Percentiles rank a stretch among this genome's conserved stretches.
phyloP scores from a whole-genome alignment of 2,797 vertebrate species.

The Ammospiza maritima region DNA sequence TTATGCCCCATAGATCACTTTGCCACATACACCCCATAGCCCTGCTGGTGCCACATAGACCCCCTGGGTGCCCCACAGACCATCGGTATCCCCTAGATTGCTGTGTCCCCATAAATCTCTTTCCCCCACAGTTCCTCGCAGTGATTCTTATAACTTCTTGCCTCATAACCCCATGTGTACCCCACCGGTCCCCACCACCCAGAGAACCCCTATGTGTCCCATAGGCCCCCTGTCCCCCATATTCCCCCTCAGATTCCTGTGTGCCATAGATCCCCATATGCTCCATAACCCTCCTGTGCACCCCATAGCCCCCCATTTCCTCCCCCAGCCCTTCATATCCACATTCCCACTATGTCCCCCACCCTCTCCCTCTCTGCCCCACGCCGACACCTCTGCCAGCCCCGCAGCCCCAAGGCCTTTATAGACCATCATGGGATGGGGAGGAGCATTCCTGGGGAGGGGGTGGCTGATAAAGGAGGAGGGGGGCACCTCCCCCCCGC shows the following conservation, averaged over 20 bases:
- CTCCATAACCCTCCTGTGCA: not conserved
- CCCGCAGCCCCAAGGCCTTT: not conserved
- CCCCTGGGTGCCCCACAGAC: not conserved
- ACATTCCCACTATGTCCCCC: not conserved
- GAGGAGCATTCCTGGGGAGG: slow-evolving; percentile 20
- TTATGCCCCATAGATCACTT: not conserved
- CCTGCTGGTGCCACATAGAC: not conserved
- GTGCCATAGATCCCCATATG: not conserved
- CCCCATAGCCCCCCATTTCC: not conserved
- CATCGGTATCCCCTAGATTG: not conserved
- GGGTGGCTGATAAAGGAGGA: not conserved
- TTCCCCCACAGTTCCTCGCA: not conserved
- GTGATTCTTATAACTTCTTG: not conserved
- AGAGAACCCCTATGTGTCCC: not conserved
- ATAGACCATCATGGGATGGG: not conserved
- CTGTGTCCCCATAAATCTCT: not conserved
- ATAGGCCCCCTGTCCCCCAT: not conserved
- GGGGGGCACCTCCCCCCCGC: not conserved
- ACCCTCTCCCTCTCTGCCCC: not conserved
- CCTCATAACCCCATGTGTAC: not conserved
- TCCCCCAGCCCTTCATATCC: not conserved
- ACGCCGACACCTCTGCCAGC: not conserved
- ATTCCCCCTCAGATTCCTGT: not conserved
- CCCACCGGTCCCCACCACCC: not conserved
- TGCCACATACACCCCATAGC: not conserved